Conservation (phyloP, 2,888 invertebrate species). For the Acanthoscelides obtectus region DNA sequence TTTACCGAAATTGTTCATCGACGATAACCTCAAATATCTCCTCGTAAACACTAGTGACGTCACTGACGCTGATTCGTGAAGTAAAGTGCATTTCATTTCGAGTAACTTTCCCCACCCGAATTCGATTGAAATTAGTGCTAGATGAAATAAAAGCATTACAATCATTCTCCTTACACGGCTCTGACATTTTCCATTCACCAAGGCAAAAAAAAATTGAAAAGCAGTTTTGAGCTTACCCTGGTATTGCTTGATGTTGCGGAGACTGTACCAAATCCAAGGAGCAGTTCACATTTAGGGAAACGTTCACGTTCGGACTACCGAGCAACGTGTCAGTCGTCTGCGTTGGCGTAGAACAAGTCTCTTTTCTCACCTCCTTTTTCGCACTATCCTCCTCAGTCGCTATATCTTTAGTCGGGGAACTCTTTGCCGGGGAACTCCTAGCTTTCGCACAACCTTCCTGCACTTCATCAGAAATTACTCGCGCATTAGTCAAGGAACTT, state of each 20-base stretch:
- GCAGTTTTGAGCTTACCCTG: conserved; percentile 11
- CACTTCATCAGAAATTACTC: not conserved
- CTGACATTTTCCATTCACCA: too few relatives aligned
- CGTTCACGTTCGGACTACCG: conserved; percentile 48
- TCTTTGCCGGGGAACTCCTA: not conserved
- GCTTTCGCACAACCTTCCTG: not conserved
- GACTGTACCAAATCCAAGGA: conserved; percentile 44
- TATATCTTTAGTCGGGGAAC: not conserved
- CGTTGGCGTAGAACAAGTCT: conserved; percentile 41
- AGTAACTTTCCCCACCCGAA: too few relatives aligned
- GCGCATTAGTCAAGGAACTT: conserved; percentile 1
- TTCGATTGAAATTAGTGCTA: too few relatives aligned
- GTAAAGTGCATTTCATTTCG: too few relatives aligned
- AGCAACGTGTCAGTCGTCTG: conserved; percentile 45
- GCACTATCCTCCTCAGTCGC: conserved; percentile 1
- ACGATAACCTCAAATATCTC: too few relatives aligned
- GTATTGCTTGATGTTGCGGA: conserved; percentile 3
- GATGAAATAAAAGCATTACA: too few relatives aligned
- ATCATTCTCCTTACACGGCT: too few relatives aligned
- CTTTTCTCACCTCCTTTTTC: conserved; percentile 26
- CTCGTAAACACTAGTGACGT: too few relatives aligned
- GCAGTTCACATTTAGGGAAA: conserved; percentile 62
- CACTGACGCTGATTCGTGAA: too few relatives aligned
- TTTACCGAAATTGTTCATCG: too few relatives aligned
- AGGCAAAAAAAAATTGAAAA: too few relatives aligned